phyloP scores from a whole-genome alignment of 2,888 invertebrate genomes.

The Melanargia galathea region DNA sequence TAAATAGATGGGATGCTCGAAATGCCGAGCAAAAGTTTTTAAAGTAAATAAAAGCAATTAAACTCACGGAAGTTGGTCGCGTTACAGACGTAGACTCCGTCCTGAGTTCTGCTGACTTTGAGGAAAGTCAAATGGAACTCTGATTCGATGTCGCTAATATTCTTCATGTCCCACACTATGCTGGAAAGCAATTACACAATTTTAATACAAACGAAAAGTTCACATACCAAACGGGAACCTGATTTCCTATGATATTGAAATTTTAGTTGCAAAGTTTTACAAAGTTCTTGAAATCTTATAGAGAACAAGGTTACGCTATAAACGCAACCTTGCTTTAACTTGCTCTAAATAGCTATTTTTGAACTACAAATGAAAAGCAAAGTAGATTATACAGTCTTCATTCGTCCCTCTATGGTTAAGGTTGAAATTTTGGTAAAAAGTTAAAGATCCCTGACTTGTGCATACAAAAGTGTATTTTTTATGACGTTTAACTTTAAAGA shows the following conservation, averaged over 20 bases:
- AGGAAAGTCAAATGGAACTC: constrained; percentile 51
- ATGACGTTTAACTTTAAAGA: no score
- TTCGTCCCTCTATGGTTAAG: no score
- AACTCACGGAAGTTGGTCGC: constrained; percentile 64
- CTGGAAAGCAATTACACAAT: constrained; percentile 36
- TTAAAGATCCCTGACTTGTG: no score
- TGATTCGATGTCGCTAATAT: constrained; percentile 46
- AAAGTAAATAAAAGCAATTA: not conserved
- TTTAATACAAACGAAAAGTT: not conserved
- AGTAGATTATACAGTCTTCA: no score
- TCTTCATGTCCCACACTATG: constrained; percentile 41
- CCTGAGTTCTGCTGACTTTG: constrained; percentile 49
- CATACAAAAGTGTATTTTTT: no score
- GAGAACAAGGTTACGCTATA: no score
- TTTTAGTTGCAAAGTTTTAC: no score
- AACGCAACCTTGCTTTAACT: no score
- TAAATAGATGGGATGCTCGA: not conserved
- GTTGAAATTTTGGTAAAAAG: no score
- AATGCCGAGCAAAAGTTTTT: not conserved
- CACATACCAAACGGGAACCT: not conserved
- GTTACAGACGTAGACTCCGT: constrained; percentile 63
- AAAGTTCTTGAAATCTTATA: no score
- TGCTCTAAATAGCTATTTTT: no score
- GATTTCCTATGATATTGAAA: not conserved
- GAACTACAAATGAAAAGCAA: no score